These are phyloP conservation scores for Orientallactaga sibirica DNA, from an alignment of 2,797 vertebrate species.

Conservation along the genomic window DNA sequence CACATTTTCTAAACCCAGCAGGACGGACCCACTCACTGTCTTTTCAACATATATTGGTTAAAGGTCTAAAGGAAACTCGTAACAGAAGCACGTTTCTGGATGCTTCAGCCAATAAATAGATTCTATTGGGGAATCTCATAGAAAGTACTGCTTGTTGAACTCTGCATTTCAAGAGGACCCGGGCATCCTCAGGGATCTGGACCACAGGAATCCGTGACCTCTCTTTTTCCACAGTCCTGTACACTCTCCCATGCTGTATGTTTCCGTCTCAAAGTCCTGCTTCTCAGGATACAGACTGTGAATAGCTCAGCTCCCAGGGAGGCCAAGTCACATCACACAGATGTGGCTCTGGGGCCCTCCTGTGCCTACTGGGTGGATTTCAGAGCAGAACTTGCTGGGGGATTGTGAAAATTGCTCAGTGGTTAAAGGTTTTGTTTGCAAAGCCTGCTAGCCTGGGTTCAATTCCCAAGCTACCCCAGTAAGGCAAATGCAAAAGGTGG, in stretches of 20 bases:
- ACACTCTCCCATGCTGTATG: not conserved
- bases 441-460: too few species aligned
- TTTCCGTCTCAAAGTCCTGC: not conserved
- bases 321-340: not conserved
- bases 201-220: not conserved
- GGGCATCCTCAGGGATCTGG: not conserved
- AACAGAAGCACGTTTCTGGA: not conserved
- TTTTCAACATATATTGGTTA: not conserved
- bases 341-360: not conserved
- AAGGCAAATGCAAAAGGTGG: too few species aligned
- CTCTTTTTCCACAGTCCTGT: not conserved
- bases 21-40: not conserved
- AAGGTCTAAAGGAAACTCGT: not conserved
- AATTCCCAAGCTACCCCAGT: too few species aligned
- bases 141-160: not conserved
- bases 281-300: not conserved
- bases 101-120: not conserved
- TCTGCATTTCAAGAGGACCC: not conserved
- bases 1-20: not conserved
- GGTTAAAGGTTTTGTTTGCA: too few species aligned
- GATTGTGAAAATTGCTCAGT: too few species aligned
- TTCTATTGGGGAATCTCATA: not conserved
- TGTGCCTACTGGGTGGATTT: not conserved
- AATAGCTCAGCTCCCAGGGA: not conserved
- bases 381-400: not conserved